These are phyloP conservation scores for Schizothorax lantsangensis DNA, from an alignment of 2,797 vertebrate species.

Conservation along the genomic window DNA sequence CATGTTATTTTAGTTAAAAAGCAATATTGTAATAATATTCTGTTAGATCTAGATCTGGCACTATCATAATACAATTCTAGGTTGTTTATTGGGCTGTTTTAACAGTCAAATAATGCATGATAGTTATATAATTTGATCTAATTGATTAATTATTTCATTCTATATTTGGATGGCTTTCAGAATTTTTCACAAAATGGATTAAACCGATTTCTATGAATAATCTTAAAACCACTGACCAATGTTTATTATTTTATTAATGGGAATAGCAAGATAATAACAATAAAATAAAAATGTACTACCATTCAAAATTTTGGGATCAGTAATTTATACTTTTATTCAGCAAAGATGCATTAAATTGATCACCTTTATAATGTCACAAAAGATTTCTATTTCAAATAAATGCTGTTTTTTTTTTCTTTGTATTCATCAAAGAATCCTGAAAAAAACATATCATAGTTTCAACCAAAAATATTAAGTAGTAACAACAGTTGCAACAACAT, in stretches of 20 bases:
- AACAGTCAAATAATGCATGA: background rate
- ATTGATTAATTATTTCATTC: background rate
- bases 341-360: background rate
- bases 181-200: background rate
- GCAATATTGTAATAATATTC: background rate
- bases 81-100: background rate
- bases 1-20: background rate
- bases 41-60: background rate
- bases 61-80: background rate
- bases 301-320: background rate
- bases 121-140: background rate
- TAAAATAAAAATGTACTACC: background rate
- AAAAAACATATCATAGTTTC: background rate
- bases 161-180: background rate
- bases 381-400: background rate
- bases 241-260: background rate
- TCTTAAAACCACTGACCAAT: no score
- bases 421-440: background rate
- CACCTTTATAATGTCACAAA: background rate
- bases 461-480: background rate
- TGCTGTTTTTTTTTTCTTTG: background rate
- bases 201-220: background rate
- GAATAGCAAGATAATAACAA: background rate
- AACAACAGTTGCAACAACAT: background rate
- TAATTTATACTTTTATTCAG: background rate